These are phyloP conservation scores for Vanessa cardui DNA, from an alignment of 2,888 invertebrate genomes.

Conservation along the genomic window DNA sequence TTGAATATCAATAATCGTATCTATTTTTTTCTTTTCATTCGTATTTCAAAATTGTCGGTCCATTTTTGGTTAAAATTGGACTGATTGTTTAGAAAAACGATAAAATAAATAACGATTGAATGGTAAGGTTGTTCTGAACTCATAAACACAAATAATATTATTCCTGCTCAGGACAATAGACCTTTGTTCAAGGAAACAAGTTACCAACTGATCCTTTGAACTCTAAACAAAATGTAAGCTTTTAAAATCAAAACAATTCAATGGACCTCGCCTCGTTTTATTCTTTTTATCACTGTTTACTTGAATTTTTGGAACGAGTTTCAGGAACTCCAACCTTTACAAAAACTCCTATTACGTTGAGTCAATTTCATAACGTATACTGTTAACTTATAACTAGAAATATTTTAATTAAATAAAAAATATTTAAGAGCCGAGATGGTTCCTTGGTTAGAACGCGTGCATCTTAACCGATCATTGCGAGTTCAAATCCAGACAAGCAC, in stretches of 20 bases:
- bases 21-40: too few species aligned
- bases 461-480: too few species aligned
- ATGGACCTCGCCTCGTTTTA: not conserved
- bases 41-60: too few species aligned
- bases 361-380: too few species aligned
- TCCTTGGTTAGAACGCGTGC: too few species aligned
- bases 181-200: slow-evolving; percentile 15
- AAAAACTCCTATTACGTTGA: not conserved
- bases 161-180: slow-evolving; percentile 20
- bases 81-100: not conserved
- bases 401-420: too few species aligned
- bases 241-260: slow-evolving; percentile 11
- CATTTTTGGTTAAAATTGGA: not conserved
- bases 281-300: not conserved
- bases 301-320: not conserved
- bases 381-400: too few species aligned
- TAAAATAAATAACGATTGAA: not conserved
- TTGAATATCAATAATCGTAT: too few species aligned
- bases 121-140: not conserved
- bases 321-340: not conserved
- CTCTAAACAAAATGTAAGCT: slow-evolving; percentile 14
- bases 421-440: too few species aligned
- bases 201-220: slow-evolving; percentile 13
- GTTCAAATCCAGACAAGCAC: too few species aligned
- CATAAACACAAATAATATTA: slow-evolving; percentile 22